Evolutionary conservation across 2,888 invertebrate genomes (phyloP), one percentile per base, ranked within the genome.

Genomic region (Hydrotaea diabolus): DNA sequence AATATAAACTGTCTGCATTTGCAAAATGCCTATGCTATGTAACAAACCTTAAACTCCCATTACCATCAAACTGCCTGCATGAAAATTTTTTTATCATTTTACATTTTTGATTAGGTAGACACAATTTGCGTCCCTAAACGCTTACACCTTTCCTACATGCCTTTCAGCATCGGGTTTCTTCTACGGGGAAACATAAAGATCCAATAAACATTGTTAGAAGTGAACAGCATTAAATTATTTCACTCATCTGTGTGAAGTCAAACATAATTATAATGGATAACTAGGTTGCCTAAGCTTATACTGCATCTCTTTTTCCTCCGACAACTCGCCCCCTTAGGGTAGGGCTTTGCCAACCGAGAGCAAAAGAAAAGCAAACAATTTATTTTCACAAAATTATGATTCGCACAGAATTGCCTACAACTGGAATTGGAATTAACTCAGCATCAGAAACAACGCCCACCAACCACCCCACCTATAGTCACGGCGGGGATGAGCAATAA

Each of bases 231-330:
- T 59, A 26, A 26, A 59, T 26, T 17, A 9, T 26, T 77, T 26
- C 78, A 82, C 76, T 81, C 81, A 85, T 81, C 81, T 76, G 81
- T 85, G 31, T 78, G 81, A 85, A 76, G 11, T 64, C 75, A 85
- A 79, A 85, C 59, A 82, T 62, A 74, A 85, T 82, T 85, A 82
- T 66, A 72, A 76, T 77, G 73, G 75, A 75, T 66, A 84, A 78
- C 71, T 72, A 75, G 21, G 73, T 78, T 11, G 75, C 74, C 77
- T 59, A 53, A 78, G 73, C 78, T 75, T 64, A 78, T 78, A 55
- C 13, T 21, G 21, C 66, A 39, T 8, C 57, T 21, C 21, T n/a
- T 8, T n/a, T 57, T 31, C 66, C 13, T 43, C 31, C 1, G 21
- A 66, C 0, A 9, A 43, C 66, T 66, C 19, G 13, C 26, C 15